Evolutionary conservation across 1,140 invertebrate species (phyloP).

Genomic region (Melanaphis sacchari): DNA sequence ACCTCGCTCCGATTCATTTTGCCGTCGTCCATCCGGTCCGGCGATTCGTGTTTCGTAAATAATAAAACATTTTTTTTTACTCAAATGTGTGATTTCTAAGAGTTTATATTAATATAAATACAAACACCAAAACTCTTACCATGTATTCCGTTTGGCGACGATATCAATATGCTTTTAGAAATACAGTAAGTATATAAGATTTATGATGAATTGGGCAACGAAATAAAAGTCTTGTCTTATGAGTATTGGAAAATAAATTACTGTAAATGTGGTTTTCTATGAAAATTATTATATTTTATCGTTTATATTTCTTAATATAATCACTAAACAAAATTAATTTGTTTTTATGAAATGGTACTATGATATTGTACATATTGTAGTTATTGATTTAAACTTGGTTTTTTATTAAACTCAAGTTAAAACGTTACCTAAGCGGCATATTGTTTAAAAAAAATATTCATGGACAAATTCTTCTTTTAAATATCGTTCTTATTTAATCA

Average conservation of each 20-base stretch:
- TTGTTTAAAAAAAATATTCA: neutral
- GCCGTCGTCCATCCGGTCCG: neutral
- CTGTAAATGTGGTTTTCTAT: neutral
- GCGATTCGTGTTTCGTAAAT: neutral
- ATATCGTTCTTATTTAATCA: neutral
- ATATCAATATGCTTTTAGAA: neutral
- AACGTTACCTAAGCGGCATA: neutral
- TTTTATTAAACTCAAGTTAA: neutral
- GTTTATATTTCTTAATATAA: neutral
- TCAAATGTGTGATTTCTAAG: neutral
- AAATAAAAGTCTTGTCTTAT: neutral
- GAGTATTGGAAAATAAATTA: neutral
- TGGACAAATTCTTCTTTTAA: neutral
- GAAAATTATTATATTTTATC: neutral
- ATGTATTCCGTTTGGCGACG: slow-evolving; percentile 33
- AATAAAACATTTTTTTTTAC: neutral
- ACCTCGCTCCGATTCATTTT: neutral
- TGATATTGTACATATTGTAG: neutral
- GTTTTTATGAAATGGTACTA: neutral
- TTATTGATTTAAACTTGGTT: neutral
- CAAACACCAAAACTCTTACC: neutral
- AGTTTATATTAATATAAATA: neutral
- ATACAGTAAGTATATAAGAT: slow-evolving; percentile 27
- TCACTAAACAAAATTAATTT: neutral
- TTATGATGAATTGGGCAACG: neutral